Base-by-base conservation (phyloP, 2,888 invertebrate species). In the Diogma glabrata region DNA sequence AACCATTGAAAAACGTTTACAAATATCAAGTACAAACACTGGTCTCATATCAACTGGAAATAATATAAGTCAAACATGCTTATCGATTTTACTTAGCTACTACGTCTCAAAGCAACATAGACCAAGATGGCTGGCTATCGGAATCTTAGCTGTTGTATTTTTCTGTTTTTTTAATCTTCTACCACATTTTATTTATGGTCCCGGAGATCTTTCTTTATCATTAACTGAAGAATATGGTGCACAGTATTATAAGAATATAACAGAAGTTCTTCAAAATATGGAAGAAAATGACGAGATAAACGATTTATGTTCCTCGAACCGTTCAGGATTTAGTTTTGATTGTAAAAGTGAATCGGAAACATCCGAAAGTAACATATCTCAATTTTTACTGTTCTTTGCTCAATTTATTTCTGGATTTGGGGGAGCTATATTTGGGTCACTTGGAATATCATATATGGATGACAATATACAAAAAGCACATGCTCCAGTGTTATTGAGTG, bases 401-500 rank as follows among this genome's bases (percentile, higher is more conserved):
- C 81, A 82, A 64, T 80, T 82, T 60, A 75, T 84, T 38, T 74
- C 81, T 46, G 82, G 82, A 12, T 76, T 82, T 52, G 82, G 82
- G 12, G 79, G 79, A 53, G 77, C 81, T 1, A 63, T 82, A 24
- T 81, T 80, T 63, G 81, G 76, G 61, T 76, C 79, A 1, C 66
- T 83, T 38, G 82, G 82, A 1, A 77, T 81, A 60, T 77, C 82
- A 1, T 83, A 82, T 61, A 63, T 82, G 57, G 83, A 83, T 61
- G 83, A 83, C 58, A 82, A 81, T 57, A 76, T 80, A 1, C 76
- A 79, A 60, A 79, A 80, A 60, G 76, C 76, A 16, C 77, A 78
- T 56, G 77, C 79, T 1, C 81, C 82, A 0, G 65, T 79, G 58
- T 69, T 81, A 57, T 64, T 82, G 47, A 63, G 67, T 0, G 63